These are phyloP conservation scores for Baccha elongata DNA, from an alignment of 2,888 invertebrate genomes.

Conservation along the genomic window DNA sequence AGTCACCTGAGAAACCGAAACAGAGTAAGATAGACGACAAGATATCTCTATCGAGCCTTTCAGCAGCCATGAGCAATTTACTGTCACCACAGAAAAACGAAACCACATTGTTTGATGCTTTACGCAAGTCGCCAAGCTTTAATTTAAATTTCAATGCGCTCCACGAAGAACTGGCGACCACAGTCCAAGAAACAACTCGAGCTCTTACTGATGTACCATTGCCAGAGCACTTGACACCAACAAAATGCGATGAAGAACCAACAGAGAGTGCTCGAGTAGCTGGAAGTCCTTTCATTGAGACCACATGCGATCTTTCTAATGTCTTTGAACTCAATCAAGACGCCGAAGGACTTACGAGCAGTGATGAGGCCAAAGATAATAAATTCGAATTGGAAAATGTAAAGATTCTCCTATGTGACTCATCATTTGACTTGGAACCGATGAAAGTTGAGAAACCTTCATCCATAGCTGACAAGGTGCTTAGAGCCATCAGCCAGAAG, in stretches of 20 bases:
- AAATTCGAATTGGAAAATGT: constrained; percentile 81
- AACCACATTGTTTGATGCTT: constrained; percentile 83
- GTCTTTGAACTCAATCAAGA: constrained; percentile 80
- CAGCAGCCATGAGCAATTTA: constrained; percentile 49
- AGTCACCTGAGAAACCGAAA: constrained; percentile 78
- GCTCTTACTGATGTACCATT: constrained; percentile 78
- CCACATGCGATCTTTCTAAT: constrained; percentile 77
- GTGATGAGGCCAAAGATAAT: constrained; percentile 78
- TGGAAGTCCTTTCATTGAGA: constrained; percentile 81
- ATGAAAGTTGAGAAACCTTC: constrained; percentile 82
- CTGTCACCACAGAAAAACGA: constrained; percentile 48
- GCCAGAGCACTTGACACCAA: constrained; percentile 37
- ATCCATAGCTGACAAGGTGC: constrained; percentile 86
- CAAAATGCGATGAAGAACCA: constrained; percentile 31
- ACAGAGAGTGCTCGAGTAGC: constrained; percentile 66
- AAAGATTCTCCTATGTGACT: constrained; percentile 79
- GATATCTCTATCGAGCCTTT: constrained; percentile 30
- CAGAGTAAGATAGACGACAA: constrained; percentile 75
- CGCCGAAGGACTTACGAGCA: constrained; percentile 77
- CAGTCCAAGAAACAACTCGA: constrained; percentile 80
- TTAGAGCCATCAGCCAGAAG: constrained; percentile 85
- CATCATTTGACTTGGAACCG: constrained; percentile 79
- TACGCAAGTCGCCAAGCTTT: constrained; percentile 81
- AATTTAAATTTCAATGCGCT: constrained; percentile 80
- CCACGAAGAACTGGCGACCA: constrained; percentile 80